Base-by-base conservation (phyloP, 2,113 vertebrate species). In the Anarhynchus alexandrinus region DNA sequence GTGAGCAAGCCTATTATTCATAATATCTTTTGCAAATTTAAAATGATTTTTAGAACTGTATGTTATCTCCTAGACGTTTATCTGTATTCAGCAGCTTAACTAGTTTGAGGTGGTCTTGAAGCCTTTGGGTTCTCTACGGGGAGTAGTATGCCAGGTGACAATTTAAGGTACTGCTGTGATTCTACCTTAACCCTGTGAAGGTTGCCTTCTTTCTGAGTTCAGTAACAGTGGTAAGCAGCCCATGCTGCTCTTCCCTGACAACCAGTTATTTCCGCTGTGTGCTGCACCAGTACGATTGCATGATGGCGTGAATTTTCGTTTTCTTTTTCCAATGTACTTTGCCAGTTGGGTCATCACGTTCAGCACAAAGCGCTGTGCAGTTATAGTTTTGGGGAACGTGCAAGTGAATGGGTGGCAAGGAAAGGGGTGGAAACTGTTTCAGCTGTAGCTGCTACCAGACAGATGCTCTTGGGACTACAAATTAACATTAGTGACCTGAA, bases 1-100 rank as follows among this genome's bases (percentile, higher is more conserved):
- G 98, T 98, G 83, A 98, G 98, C 94, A 91, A 88, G 79, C 15
- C 36, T 38, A 40, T 55, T 95, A 52, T 76, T 85, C 11, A 15
- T 85, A 32, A 47, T n/a, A 74, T 6, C 6, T 94, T 91, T 73
- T 94, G 26, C 49, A 80, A 92, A 69, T 3, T 13, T 21, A 42
- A 94, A 86, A 27, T 42, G 34, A 5, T 21, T 54, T 55, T 84
- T 76, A 86, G n/a, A 83, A 55, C 26, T 34, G 6, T 67, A 4
- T 54, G 12, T 40, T 85, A 43, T 34, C 21, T 93, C 12, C 27
- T 80, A 43, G 30, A 34, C 5, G 0, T 82, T 73, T 14, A 26
- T 71, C n/a, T 4, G 5, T 27, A 23, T 86, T 89, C 61, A 71
- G 42, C 51, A 93, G 25, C 42, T 69, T 32, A 36, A 57, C 22